Percentiles rank a stretch among this genome's conserved stretches.
Evolutionary conservation across 2,797 vertebrate genomes (phyloP).

Genomic region (Pangasius sanitwongsei): DNA sequence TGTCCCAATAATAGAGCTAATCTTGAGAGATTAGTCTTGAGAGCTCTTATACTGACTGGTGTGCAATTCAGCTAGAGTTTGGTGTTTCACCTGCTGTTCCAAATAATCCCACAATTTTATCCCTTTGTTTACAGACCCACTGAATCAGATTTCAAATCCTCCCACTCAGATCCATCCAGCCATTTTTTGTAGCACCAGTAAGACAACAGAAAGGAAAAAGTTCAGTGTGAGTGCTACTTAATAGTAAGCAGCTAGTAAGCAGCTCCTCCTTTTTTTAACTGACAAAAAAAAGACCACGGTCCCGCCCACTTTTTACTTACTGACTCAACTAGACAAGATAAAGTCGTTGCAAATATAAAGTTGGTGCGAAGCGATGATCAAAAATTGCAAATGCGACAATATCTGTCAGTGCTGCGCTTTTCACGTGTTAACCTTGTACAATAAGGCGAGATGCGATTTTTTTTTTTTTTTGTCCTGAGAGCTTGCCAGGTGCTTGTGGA

Average conservation of each 20-base stretch:
- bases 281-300: neutral
- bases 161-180: too few relatives aligned
- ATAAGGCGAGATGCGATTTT: neutral
- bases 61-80: neutral
- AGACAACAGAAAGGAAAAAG: neutral
- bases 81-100: neutral
- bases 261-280: neutral
- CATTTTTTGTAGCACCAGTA: neutral
- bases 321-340: neutral
- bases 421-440: neutral
- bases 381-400: neutral
- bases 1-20: neutral
- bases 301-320: neutral
- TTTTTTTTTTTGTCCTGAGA: slow-evolving; percentile 3
- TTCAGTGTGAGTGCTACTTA: neutral
- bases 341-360: neutral
- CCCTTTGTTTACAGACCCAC: neutral
- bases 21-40: neutral
- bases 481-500: neutral
- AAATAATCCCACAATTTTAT: neutral
- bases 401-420: neutral
- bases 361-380: neutral
- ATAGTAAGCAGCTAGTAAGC: too few relatives aligned
- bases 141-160: neutral
- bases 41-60: neutral